phyloP scores from a whole-genome alignment of 92 coral and sea anemone species.

The Parazoanthus swiftii region DNA sequence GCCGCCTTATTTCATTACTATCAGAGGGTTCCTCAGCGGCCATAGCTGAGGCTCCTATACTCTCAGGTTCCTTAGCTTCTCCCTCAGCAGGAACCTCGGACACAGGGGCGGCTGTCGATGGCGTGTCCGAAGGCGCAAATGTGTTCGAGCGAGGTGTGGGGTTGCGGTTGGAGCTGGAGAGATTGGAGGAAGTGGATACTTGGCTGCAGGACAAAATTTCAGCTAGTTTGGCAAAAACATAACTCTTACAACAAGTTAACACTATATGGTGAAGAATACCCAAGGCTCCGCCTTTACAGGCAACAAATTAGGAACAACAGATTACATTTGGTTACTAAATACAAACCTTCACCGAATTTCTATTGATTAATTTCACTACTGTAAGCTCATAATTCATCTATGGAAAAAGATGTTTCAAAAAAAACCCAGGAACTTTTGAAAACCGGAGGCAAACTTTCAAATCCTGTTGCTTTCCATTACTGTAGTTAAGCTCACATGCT shows the following conservation, averaged over 20 bases:
- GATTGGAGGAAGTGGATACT: neutral
- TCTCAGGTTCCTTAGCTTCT: constrained; percentile 30
- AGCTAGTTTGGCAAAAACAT: neutral
- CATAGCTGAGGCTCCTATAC: constrained; percentile 46
- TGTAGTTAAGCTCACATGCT: too few relatives aligned
- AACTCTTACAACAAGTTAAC: neutral
- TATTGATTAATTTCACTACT: too few relatives aligned
- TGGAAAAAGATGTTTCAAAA: too few relatives aligned
- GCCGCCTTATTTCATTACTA: constrained; percentile 73
- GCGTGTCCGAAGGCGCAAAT: neutral
- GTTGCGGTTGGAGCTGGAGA: neutral
- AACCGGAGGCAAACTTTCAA: too few relatives aligned
- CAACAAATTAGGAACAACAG: too few relatives aligned
- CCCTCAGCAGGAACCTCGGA: neutral
- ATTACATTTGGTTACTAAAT: too few relatives aligned
- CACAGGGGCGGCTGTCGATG: neutral
- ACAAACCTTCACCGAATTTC: too few relatives aligned
- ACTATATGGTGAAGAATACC: neutral
- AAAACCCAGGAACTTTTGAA: too few relatives aligned
- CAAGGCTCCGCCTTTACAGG: neutral
- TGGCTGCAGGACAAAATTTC: neutral
- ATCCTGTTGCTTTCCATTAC: too few relatives aligned
- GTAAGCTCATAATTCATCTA: too few relatives aligned
- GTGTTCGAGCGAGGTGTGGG: neutral
- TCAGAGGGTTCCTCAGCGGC: constrained; percentile 46